Percentiles rank a stretch among this genome's conserved stretches.
These are phyloP conservation scores for Pachypanchax playfairii DNA, from an alignment of 2,113 vertebrate genomes.

Conservation along the genomic window DNA sequence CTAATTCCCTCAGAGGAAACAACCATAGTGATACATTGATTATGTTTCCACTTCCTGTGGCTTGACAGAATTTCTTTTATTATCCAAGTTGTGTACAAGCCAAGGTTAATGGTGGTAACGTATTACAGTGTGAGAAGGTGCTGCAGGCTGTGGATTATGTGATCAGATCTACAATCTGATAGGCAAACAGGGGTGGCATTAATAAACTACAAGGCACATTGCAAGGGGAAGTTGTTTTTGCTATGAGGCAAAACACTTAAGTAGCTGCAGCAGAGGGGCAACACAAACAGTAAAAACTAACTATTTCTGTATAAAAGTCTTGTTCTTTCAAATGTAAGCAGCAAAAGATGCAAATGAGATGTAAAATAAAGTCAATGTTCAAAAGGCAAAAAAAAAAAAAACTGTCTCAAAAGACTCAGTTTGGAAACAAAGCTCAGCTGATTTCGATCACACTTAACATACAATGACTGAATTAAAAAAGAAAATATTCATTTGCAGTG, in stretches of 20 bases:
- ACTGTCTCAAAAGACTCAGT: too few species aligned
- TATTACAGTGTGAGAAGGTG: not conserved
- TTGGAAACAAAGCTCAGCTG: too few species aligned
- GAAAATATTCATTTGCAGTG: too few species aligned
- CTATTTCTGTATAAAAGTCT: not conserved
- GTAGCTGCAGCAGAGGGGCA: not conserved
- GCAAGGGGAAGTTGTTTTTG: conserved; percentile 9
- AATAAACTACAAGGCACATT: conserved; percentile 3
- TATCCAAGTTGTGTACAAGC: not conserved
- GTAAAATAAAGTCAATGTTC: too few species aligned
- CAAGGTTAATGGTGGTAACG: not conserved
- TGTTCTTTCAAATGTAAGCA: not conserved
- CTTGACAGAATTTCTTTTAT: not conserved
- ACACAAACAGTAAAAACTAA: not conserved
- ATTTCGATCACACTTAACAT: too few species aligned
- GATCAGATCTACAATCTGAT: conserved; percentile 28
- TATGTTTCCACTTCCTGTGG: not conserved
- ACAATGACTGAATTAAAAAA: too few species aligned
- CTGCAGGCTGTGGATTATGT: conserved; percentile 10
- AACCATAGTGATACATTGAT: not conserved
- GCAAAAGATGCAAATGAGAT: not conserved
- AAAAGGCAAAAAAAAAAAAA: too few species aligned
- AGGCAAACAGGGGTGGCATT: conserved; percentile 1
- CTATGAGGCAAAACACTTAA: conserved; percentile 9
- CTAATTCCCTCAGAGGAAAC: not conserved